Percentiles rank a stretch among this genome's conserved stretches.
These are phyloP conservation scores for Aplocera efformata DNA, from an alignment of 2,888 invertebrate genomes.

Conservation along the genomic window DNA sequence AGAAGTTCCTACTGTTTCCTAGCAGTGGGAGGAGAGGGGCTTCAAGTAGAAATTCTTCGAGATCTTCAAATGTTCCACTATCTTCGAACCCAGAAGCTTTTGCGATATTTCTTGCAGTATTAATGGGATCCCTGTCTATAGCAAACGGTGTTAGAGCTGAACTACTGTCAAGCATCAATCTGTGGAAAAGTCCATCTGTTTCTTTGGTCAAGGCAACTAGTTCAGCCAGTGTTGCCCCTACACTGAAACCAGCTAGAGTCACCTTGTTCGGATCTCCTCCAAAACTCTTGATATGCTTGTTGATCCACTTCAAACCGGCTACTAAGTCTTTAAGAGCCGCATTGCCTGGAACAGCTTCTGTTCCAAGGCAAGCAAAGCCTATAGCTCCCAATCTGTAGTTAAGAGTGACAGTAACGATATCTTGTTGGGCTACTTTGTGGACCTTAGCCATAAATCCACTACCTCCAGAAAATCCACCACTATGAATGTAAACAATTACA, in stretches of 20 bases:
- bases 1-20: constrained; percentile 58
- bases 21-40: constrained; percentile 43
- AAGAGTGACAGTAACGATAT: constrained; percentile 83
- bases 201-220: constrained; percentile 54
- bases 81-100: constrained; percentile 58
- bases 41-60: constrained; percentile 62
- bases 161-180: constrained; percentile 66
- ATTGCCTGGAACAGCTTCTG: constrained; percentile 86
- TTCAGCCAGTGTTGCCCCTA: constrained; percentile 83
- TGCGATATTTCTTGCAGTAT: constrained; percentile 63
- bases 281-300: constrained; percentile 86
- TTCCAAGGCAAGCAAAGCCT: constrained; percentile 84
- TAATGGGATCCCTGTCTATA: constrained; percentile 59
- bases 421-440: constrained; percentile 84
- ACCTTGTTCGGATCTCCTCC: constrained; percentile 89
- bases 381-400: constrained; percentile 87
- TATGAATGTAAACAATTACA: constrained; percentile 65
- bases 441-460: constrained; percentile 65
- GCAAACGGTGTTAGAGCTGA: constrained; percentile 64
- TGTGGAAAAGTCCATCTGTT: constrained; percentile 56
- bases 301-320: constrained; percentile 87
- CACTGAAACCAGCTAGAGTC: constrained; percentile 90
- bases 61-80: constrained; percentile 52
- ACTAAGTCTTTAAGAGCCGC: constrained; percentile 92
- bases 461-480: constrained; percentile 65